Conservation (phyloP, 2,113 vertebrate genomes). For the Hyla sarda region DNA sequence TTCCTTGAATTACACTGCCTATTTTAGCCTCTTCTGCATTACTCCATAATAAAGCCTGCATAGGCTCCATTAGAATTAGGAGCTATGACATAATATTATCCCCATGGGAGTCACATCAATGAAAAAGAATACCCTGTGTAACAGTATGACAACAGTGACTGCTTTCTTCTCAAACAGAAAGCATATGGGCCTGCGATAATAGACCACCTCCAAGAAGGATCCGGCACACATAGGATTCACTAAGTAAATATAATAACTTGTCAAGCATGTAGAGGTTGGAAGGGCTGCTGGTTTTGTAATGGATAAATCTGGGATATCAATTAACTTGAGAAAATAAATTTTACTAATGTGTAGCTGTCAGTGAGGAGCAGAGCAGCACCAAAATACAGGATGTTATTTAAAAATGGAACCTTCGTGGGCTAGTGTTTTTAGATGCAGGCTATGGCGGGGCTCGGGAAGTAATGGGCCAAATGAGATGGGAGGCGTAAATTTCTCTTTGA, state of each 20-base stretch:
- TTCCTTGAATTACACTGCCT: slow-evolving; percentile 82
- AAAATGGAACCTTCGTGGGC: slow-evolving; percentile 80
- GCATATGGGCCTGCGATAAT: slow-evolving; percentile 87
- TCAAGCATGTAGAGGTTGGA: slow-evolving; percentile 84
- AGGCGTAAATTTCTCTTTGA: slow-evolving; percentile 68
- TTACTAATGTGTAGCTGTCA: slow-evolving; percentile 81
- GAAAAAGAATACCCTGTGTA: slow-evolving; percentile 99
- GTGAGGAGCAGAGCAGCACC: slow-evolving; percentile 80
- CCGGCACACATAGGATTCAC: slow-evolving; percentile 84
- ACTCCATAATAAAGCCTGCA: slow-evolving; percentile 87
- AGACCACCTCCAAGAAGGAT: slow-evolving; percentile 86
- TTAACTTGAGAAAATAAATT: slow-evolving; percentile 85
- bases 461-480: slow-evolving; percentile 66
- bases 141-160: slow-evolving; percentile 92
- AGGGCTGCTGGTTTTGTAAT: slow-evolving; percentile 88
- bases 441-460: slow-evolving; percentile 78
- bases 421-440: slow-evolving; percentile 85
- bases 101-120: slow-evolving; percentile 94
- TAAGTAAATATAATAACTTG: slow-evolving; percentile 92
- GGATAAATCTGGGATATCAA: slow-evolving; percentile 96
- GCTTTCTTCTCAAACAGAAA: slow-evolving; percentile 96
- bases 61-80: slow-evolving; percentile 88
- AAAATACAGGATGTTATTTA: slow-evolving; percentile 95
- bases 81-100: slow-evolving; percentile 96
- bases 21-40: slow-evolving; percentile 78